phyloP scores from a whole-genome alignment of 1,140 invertebrate species.

The Theocolax elegans region DNA sequence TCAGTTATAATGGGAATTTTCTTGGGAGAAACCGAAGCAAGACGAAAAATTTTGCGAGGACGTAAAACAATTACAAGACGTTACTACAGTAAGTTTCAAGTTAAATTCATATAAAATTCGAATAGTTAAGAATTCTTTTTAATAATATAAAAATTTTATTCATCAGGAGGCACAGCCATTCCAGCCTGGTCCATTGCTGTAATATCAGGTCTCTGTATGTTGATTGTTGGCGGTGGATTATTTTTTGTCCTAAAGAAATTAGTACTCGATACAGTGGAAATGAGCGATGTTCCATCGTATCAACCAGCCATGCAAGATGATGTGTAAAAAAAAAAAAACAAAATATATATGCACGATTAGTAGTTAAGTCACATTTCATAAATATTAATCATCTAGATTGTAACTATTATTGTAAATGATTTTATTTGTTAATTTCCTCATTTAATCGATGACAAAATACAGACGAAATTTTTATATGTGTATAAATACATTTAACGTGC shows the following conservation, averaged over 20 bases:
- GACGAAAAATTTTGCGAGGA: slow-evolving; percentile 79
- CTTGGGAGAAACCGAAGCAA: slow-evolving; percentile 75
- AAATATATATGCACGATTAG: no score
- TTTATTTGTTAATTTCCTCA: slow-evolving; percentile 21
- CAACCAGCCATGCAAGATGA: slow-evolving; percentile 61
- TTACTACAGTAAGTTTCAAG: slow-evolving; percentile 76
- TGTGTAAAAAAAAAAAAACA: neutral
- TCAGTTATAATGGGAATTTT: slow-evolving; percentile 74
- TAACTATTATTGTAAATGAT: slow-evolving; percentile 24
- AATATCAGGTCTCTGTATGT: slow-evolving; percentile 74
- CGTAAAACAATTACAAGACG: slow-evolving; percentile 78
- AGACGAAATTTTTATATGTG: slow-evolving; percentile 22
- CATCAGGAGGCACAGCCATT: slow-evolving; percentile 71
- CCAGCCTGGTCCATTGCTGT: slow-evolving; percentile 80
- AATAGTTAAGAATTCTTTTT: no score
- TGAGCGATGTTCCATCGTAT: slow-evolving; percentile 51
- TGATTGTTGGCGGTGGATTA: slow-evolving; percentile 74
- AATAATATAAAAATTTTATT: neutral
- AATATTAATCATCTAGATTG: neutral
- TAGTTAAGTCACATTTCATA: neutral
- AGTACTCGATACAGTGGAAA: slow-evolving; percentile 64
- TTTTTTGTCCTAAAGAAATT: slow-evolving; percentile 76
- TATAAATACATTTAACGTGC: slow-evolving; percentile 44
- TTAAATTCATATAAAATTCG: no score
- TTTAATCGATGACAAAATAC: slow-evolving; percentile 25